Percentiles rank a stretch among this genome's conserved stretches.
These are phyloP conservation scores for Neopelma chrysocephalum DNA, from an alignment of 2,797 vertebrate genomes.

Conservation along the genomic window DNA sequence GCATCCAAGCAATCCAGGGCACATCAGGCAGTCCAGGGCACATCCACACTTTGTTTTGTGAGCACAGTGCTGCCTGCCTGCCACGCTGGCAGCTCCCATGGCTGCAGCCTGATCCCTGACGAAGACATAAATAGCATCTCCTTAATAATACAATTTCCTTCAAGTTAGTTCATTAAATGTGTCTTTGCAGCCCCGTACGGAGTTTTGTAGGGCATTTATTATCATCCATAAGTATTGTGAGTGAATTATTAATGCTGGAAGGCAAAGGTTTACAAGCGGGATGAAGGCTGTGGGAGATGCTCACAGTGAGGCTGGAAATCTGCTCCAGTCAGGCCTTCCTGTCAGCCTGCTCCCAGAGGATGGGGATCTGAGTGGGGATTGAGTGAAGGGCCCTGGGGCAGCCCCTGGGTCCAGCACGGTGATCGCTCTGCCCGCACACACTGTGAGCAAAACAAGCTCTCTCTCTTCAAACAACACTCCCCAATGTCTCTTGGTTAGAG, in stretches of 20 bases:
- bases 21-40: neutral
- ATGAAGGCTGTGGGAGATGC: neutral
- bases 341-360: neutral
- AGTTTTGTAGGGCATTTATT: conserved; percentile 12
- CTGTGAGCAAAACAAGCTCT: neutral
- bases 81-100: neutral
- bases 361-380: neutral
- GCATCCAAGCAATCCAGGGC: neutral
- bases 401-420: neutral
- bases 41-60: neutral
- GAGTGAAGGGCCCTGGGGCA: neutral
- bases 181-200: neutral
- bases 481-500: neutral
- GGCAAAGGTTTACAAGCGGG: conserved; percentile 13
- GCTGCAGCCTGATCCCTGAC: neutral
- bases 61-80: neutral
- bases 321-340: neutral
- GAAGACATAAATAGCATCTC: neutral
- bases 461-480: neutral
- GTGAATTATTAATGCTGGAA: conserved; percentile 43
- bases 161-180: conserved; percentile 33
- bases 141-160: neutral
- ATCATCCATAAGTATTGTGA: neutral
- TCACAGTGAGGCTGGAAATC: neutral
- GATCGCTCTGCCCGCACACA: neutral